phyloP scores from a whole-genome alignment of 2,888 invertebrate species.

The Parapristionchus giblindavisi region DNA sequence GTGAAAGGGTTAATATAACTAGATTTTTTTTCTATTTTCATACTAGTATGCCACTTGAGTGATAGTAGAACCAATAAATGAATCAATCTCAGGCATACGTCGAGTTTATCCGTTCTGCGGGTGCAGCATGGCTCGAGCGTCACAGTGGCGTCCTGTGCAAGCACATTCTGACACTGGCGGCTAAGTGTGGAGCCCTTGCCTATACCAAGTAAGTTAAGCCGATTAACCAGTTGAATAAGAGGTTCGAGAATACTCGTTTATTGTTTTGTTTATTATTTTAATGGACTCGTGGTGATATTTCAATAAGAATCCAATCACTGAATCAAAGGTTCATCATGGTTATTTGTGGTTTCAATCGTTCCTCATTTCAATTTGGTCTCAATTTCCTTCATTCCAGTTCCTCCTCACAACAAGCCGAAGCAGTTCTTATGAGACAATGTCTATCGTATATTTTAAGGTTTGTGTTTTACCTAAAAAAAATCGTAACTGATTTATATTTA shows the following conservation, averaged over 20 bases:
- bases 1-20: conserved; percentile 30
- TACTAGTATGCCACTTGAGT: not conserved
- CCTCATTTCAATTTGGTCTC: too few species aligned
- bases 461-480: not conserved
- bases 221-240: too few species aligned
- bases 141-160: conserved; percentile 86
- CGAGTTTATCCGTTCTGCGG: conserved; percentile 90
- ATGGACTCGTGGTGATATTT: too few species aligned
- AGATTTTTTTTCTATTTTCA: not conserved
- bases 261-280: too few species aligned
- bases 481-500: too few species aligned
- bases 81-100: conserved; percentile 81
- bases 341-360: too few species aligned
- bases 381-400: conserved; percentile 53
- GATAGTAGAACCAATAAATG: not conserved
- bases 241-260: too few species aligned
- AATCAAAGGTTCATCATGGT: too few species aligned
- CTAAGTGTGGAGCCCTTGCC: conserved; percentile 51
- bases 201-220: conserved; percentile 53
- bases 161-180: conserved; percentile 86
- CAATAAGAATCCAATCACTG: too few species aligned
- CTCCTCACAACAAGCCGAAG: conserved; percentile 75
- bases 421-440: conserved; percentile 95
- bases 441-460: conserved; percentile 81
- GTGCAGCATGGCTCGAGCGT: conserved; percentile 89